Base-by-base conservation (phyloP, 2,888 invertebrate species). In the Agrotis clavis region DNA sequence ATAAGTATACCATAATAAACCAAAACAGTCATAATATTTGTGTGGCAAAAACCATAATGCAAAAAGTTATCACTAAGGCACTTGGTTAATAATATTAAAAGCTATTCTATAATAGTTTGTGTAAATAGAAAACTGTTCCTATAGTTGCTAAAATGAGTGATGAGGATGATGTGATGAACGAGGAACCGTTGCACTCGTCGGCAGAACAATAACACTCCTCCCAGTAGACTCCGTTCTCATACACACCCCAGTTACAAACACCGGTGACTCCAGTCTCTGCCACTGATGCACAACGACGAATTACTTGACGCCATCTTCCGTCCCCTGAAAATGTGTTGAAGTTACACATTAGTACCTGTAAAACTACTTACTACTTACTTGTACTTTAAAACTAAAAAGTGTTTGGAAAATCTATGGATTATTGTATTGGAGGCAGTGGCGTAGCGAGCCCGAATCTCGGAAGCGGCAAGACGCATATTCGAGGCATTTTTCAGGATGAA, bases 241-340 rank as follows among this genome's bases (percentile, higher is more conserved):
- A 98, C 69, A 99, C 98, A 21, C 99, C 98, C 99, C 99, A 99
- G 90, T 99, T 99, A 90, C 99, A 99, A 0, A 99, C 99, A 68
- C 99, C 99, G 0, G 99, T 99, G 0, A 99, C 98, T 77, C 99
- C 99, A 1, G 98, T 98, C 84, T 98, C 98, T 0, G 99, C 98
- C 0, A 99, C 98, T 0, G 98, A 98, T 2, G 99, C 98, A 94
- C 99, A 99, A 30, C 99, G 97, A 50, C 99, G 96, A 71, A 99
- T 98, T 0, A 99, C 99, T 93, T 99, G 99, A 51, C 99, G 97
- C 99, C 99, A 99, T 90, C 99, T 97, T 6, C 99, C 99, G 91
- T 99, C 99, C 99, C 99, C 99, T 99, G 92, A 92, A 93, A 92
- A 73, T 51, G 4, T 5, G 7, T 14, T 56, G 6, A 30, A 30